phyloP scores from a whole-genome alignment of 2,888 invertebrate species.

The Poecilobothrus nobilitatus region DNA sequence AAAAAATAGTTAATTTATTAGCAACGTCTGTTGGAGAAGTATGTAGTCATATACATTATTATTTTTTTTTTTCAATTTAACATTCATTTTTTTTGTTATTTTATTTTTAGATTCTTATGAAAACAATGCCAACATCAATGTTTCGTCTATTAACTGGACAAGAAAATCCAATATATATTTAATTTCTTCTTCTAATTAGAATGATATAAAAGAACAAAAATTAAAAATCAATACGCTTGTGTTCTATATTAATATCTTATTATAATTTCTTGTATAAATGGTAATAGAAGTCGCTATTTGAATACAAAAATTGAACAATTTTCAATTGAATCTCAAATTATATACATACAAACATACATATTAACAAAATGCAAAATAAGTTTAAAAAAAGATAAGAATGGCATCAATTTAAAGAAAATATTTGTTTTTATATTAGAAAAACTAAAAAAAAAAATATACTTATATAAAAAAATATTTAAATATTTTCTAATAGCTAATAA shows the following conservation, averaged over 20 bases:
- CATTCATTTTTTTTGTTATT: not conserved
- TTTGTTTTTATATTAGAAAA: not conserved
- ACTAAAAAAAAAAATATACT: not conserved
- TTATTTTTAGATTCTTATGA: slow-evolving; percentile 87
- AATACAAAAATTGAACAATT: not conserved
- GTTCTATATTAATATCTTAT: not conserved
- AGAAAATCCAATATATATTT: slow-evolving; percentile 98
- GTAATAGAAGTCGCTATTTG: not conserved
- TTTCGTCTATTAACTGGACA: slow-evolving; percentile 97
- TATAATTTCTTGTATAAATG: not conserved
- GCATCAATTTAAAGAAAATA: too few relatives aligned
- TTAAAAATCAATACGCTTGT: not conserved
- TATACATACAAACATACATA: not conserved
- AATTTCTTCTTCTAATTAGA: slow-evolving; percentile 36
- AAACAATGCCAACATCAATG: slow-evolving; percentile 99
- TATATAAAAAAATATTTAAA: not conserved
- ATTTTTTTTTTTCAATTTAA: not conserved
- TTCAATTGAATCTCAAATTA: too few relatives aligned
- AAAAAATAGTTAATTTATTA: slow-evolving; percentile 96
- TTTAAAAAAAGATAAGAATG: not conserved
- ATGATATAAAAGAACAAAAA: not conserved
- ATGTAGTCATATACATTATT: slow-evolving; percentile 28
- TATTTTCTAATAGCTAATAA: not conserved
- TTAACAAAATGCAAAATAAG: not conserved
- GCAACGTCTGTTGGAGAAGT: slow-evolving; percentile 99